phyloP scores from a whole-genome alignment of 2,797 vertebrate species.

The Enteromius anoplus region DNA sequence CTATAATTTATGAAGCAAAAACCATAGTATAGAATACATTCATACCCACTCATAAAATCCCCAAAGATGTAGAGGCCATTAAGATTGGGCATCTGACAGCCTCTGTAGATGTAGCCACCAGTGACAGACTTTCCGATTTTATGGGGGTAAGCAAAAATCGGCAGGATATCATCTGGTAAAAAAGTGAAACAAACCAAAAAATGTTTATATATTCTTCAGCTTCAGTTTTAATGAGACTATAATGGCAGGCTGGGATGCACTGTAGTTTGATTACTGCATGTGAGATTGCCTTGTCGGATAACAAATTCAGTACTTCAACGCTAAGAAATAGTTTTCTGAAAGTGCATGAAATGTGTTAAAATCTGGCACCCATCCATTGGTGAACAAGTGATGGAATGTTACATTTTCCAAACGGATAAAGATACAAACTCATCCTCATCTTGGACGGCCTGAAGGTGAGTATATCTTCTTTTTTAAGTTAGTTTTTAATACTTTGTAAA shows the following conservation, averaged over 20 bases:
- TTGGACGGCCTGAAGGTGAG: background rate
- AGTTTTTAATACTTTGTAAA: background rate
- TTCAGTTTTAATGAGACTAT: background rate
- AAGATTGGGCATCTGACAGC: conserved; percentile 86
- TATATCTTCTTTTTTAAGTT: background rate
- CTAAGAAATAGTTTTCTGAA: background rate
- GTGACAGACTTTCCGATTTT: conserved; percentile 84
- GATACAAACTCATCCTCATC: background rate
- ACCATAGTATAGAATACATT: background rate
- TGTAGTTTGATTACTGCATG: background rate
- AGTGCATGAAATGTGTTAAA: background rate
- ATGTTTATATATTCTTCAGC: background rate
- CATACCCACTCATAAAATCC: conserved; percentile 86
- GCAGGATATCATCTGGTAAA: conserved; percentile 79
- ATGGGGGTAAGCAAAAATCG: conserved; percentile 85
- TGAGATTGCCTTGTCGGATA: background rate
- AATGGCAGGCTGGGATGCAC: background rate
- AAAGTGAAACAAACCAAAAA: background rate
- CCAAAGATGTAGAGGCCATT: conserved; percentile 85
- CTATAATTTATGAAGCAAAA: background rate
- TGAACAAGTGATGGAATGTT: background rate
- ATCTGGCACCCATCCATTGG: background rate
- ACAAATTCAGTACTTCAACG: background rate
- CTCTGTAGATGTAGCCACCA: conserved; percentile 85
- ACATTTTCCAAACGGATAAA: background rate